Evolutionary conservation across 2,888 invertebrate genomes (phyloP), one percentile per base, ranked within the genome.

Genomic region (Polyploca ridens): DNA sequence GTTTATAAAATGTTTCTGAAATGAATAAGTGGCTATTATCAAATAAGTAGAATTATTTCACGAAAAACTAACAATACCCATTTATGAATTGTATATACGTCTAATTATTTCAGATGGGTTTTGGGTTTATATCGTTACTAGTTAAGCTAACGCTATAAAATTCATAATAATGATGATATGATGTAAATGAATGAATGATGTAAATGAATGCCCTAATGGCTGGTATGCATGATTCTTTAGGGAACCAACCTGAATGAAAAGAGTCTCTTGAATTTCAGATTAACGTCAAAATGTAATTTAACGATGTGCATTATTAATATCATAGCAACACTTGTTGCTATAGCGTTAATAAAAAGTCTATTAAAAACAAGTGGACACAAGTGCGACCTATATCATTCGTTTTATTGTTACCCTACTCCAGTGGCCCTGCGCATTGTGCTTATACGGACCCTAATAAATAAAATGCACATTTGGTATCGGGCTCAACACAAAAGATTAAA

Each of bases 361-460:
- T 91, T 88, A 90, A 81, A 76, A 90, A 87, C 91, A 90, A 92
- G 91, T 90, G 90, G 89, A 78, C 89, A 86, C 90, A 91, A 92
- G 90, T 91, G 90, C 87, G 81, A 79, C 82, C 83, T 83, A 83
- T 79, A 89, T 90, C 87, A 89, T 87, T 90, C 85, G 87, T 87
- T 81, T 78, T 83, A 85, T 84, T 84, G 82, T 79, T 83, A 74
- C 76, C 73, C 76, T 75, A 76, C 73, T 79, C 76, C 77, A 74
- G 81, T 77, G 83, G 72, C 70, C 66, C 64, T 69, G 76, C 77
- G 79, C 72, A 78, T 82, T 76, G 73, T 54, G 19, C 19, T 54
- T 19, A 74, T 79, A 75, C 68, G 75, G 76, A 83, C 91, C 91
- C 92, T 83, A 74, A 88, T 89, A 90, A 92, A 91, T 90, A 91